Percentiles rank a stretch among this genome's conserved stretches.
These are phyloP conservation scores for Siphlonurus alternatus DNA, from an alignment of 2,888 invertebrate genomes.

Conservation along the genomic window DNA sequence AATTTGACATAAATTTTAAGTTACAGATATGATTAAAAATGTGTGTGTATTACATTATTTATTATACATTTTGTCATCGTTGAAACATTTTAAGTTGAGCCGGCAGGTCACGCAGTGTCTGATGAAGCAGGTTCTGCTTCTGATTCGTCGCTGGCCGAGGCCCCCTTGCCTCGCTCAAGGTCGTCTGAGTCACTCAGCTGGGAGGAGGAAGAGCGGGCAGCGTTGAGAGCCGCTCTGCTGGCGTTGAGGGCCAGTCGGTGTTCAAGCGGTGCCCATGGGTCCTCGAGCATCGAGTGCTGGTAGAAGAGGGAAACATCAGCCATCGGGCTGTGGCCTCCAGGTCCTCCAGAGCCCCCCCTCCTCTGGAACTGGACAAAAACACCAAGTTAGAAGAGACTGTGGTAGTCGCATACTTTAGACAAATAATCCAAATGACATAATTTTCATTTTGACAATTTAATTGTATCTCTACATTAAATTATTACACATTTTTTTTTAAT, in stretches of 20 bases:
- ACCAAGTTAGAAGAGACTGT: too few relatives aligned
- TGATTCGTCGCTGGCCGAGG: not conserved
- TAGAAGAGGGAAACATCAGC: slow-evolving; percentile 5
- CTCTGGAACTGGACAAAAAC: not conserved
- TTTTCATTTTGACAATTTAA: too few relatives aligned
- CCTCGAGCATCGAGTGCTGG: slow-evolving; percentile 4
- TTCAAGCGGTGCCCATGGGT: slow-evolving; percentile 2
- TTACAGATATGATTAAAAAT: too few relatives aligned
- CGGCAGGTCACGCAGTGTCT: not conserved
- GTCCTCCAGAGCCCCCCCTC: not conserved
- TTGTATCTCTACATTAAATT: too few relatives aligned
- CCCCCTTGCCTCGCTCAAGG: not conserved
- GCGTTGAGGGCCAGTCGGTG: not conserved
- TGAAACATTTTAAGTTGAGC: too few relatives aligned
- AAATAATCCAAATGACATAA: too few relatives aligned
- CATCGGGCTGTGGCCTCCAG: not conserved
- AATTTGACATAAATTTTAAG: too few relatives aligned
- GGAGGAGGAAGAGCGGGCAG: not conserved
- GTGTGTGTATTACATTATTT: too few relatives aligned
- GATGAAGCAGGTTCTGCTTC: slow-evolving; percentile 2
- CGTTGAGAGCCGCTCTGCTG: not conserved
- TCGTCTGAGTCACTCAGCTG: slow-evolving; percentile 1
- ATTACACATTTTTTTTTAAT: too few relatives aligned
- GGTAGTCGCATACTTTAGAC: too few relatives aligned
- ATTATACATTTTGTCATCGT: too few relatives aligned